Conservation (phyloP, 2,888 invertebrate genomes). For the Fissipunctia ypsillon region DNA sequence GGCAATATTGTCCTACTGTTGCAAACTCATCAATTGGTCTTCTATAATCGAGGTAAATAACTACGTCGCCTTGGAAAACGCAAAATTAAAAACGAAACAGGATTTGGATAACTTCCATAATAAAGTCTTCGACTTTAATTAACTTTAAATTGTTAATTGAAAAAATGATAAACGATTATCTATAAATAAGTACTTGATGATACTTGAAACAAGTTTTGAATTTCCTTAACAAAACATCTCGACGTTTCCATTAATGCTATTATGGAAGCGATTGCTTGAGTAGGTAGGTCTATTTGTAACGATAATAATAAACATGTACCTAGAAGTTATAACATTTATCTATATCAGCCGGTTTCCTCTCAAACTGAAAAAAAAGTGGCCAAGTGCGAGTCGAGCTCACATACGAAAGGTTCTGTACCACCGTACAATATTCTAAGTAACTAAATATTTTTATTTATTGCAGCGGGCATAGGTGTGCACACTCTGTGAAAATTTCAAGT, state of each 20-base stretch:
- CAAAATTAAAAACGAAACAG: background rate
- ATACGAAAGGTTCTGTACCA: too few species aligned
- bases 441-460: too few species aligned
- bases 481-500: too few species aligned
- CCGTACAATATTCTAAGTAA: too few species aligned
- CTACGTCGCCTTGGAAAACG: background rate
- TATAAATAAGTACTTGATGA: background rate
- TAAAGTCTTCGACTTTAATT: background rate
- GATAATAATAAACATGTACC: background rate
- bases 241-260: background rate
- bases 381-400: too few species aligned
- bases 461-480: too few species aligned
- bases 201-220: background rate
- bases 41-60: background rate
- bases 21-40: background rate
- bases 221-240: conserved; percentile 15
- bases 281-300: background rate
- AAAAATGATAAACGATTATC: conserved; percentile 15
- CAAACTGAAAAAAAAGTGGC: background rate
- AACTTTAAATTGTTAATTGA: background rate
- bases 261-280: background rate
- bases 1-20: background rate
- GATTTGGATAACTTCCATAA: background rate
- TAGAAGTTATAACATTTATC: background rate
- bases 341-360: background rate